These are phyloP conservation scores for Diphyllodes magnificus DNA, from an alignment of 2,113 vertebrate species.

Conservation along the genomic window DNA sequence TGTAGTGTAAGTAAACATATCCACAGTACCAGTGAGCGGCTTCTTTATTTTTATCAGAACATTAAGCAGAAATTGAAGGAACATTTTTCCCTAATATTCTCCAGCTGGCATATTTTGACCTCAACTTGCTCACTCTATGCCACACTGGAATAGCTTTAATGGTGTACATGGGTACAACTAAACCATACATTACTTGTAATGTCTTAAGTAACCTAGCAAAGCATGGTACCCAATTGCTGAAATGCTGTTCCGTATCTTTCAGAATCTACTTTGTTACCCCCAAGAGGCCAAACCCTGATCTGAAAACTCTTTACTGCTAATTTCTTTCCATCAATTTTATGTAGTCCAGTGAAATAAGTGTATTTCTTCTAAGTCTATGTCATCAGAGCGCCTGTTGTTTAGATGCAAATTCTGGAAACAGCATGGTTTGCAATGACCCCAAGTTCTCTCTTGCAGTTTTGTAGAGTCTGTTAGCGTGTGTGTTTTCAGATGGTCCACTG, in stretches of 20 bases:
- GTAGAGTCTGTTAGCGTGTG: background rate
- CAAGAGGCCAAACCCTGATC: slow-evolving; percentile 54
- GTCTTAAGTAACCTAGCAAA: slow-evolving; percentile 69
- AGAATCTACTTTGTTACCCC: slow-evolving; percentile 64
- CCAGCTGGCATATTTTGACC: slow-evolving; percentile 69
- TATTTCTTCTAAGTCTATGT: slow-evolving; percentile 13
- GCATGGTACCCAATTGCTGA: slow-evolving; percentile 54
- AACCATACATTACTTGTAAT: slow-evolving; percentile 70
- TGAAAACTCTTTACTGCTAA: slow-evolving; percentile 63
- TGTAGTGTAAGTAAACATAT: slow-evolving; percentile 57
- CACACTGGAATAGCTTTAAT: slow-evolving; percentile 73
- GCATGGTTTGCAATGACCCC: background rate
- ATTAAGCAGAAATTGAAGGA: slow-evolving; percentile 77
- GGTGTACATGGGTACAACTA: slow-evolving; percentile 50
- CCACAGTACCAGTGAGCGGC: slow-evolving; percentile 23
- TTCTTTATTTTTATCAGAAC: slow-evolving; percentile 73
- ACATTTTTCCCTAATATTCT: slow-evolving; percentile 67
- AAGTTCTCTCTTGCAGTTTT: background rate
- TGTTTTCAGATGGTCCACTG: background rate
- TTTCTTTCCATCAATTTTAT: slow-evolving; percentile 66
- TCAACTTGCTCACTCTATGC: slow-evolving; percentile 58
- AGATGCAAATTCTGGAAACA: slow-evolving; percentile 40
- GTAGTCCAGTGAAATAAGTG: slow-evolving; percentile 41
- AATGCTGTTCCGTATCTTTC: slow-evolving; percentile 49
- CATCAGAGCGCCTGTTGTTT: slow-evolving; percentile 28